Percentiles rank a stretch among this genome's conserved stretches.
These are phyloP conservation scores for Xestia sexstrigata DNA, from an alignment of 2,888 invertebrate genomes.

Conservation along the genomic window DNA sequence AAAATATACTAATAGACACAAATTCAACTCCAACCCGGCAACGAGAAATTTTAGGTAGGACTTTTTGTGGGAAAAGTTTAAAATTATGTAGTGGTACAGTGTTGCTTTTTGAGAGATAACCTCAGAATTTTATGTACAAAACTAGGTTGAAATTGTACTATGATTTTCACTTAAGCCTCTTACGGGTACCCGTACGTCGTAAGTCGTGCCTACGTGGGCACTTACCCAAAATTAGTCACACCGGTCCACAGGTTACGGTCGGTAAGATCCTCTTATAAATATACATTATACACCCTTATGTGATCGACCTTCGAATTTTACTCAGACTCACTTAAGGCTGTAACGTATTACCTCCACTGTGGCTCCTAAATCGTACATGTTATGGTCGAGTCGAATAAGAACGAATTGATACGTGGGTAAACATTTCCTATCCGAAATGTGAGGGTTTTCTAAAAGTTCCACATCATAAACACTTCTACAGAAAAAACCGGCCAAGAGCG, in stretches of 20 bases:
- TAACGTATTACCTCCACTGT: conserved; percentile 36
- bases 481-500: too few relatives aligned
- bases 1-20: conserved; percentile 52
- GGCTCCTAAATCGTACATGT: conserved; percentile 28
- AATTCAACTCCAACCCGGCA: conserved; percentile 26
- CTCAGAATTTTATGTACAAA: conserved; percentile 65
- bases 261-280: conserved; percentile 70
- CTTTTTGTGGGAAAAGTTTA: conserved; percentile 27
- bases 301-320: conserved; percentile 62
- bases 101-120: conserved; percentile 51
- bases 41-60: conserved; percentile 10
- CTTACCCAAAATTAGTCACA: conserved; percentile 78
- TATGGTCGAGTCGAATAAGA: conserved; percentile 17
- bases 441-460: too few relatives aligned
- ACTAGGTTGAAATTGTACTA: conserved; percentile 73
- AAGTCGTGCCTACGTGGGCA: conserved; percentile 78
- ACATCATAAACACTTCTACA: not conserved
- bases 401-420: not conserved
- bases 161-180: conserved; percentile 79
- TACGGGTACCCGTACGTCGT: conserved; percentile 72
- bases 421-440: not conserved
- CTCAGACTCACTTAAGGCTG: conserved; percentile 48
- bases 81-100: conserved; percentile 36
- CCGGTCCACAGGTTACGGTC: conserved; percentile 70
- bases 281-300: conserved; percentile 65